phyloP scores from a whole-genome alignment of 2,797 vertebrate species.

The Xenentodon cancila region DNA sequence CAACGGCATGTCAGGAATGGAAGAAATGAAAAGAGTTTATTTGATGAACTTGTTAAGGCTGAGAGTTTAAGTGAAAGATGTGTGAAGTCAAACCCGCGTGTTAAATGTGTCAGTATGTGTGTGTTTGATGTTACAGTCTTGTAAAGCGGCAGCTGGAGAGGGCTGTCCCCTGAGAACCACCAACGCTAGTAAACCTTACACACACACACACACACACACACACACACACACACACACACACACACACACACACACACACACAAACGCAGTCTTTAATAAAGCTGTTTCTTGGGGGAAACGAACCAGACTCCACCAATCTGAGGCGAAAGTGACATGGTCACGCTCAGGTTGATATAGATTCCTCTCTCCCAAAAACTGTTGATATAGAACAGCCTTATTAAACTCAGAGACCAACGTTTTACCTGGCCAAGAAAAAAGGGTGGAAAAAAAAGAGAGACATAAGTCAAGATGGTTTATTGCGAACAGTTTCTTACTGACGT shows the following conservation, averaged over 20 bases:
- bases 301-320: constrained; percentile 60
- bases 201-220: constrained; percentile 27
- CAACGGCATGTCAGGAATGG: constrained; percentile 24
- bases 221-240: constrained; percentile 32
- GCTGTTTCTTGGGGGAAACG: constrained; percentile 66
- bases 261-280: constrained; percentile 74
- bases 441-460: background rate
- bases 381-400: constrained; percentile 39
- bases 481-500: constrained; percentile 19
- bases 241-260: constrained; percentile 39
- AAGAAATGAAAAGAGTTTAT: constrained; percentile 60
- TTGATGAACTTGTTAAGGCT: constrained; percentile 70
- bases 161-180: constrained; percentile 77
- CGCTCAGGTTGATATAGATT: constrained; percentile 40
- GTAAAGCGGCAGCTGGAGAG: constrained; percentile 85
- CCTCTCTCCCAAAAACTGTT: constrained; percentile 13
- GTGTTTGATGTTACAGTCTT: constrained; percentile 83
- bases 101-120: constrained; percentile 57
- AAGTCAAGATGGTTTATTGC: constrained; percentile 11
- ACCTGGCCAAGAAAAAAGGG: constrained; percentile 10
- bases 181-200: constrained; percentile 78
- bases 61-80: constrained; percentile 59
- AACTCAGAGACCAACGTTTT: constrained; percentile 14
- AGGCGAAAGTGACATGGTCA: constrained; percentile 61
- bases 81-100: constrained; percentile 63